These are phyloP conservation scores for Sympetrum striolatum DNA, from an alignment of 2,888 invertebrate species.

Conservation along the genomic window DNA sequence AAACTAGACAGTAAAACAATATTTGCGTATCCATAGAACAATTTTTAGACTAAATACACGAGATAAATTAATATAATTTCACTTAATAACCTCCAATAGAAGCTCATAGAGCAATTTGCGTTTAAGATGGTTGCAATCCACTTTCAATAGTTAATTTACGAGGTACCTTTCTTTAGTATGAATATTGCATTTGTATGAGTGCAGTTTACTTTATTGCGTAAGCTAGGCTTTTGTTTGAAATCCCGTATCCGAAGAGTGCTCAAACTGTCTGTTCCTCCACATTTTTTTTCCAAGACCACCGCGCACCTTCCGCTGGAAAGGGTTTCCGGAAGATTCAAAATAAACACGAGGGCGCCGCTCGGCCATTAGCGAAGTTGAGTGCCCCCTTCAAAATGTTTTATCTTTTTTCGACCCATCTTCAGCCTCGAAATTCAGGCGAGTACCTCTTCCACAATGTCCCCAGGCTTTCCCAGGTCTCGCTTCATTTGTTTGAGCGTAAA, in stretches of 20 bases:
- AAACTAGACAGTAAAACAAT: no score
- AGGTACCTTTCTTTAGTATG: no score
- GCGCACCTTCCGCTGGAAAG: background rate
- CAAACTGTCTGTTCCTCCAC: background rate
- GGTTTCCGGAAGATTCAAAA: background rate
- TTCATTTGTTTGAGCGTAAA: background rate
- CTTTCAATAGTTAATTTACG: no score
- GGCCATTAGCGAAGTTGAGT: constrained; percentile 18
- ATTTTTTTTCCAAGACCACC: background rate
- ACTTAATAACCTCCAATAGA: no score
- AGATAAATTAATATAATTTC: no score
- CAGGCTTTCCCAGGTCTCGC: background rate
- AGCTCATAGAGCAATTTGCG: no score
- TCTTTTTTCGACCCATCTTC: background rate
- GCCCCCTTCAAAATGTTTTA: background rate
- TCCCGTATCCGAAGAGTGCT: background rate
- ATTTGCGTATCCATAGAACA: no score
- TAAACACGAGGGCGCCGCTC: constrained; percentile 6
- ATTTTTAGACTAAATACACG: no score
- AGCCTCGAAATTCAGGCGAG: background rate
- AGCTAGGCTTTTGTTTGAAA: no score
- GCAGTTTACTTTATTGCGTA: background rate
- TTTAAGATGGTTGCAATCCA: no score
- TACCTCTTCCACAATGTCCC: background rate
- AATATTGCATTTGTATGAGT: no score